Percentiles rank a stretch among this genome's conserved stretches.
Conservation (phyloP, 2,888 invertebrate genomes). For the Cantharis lateralis region DNA sequence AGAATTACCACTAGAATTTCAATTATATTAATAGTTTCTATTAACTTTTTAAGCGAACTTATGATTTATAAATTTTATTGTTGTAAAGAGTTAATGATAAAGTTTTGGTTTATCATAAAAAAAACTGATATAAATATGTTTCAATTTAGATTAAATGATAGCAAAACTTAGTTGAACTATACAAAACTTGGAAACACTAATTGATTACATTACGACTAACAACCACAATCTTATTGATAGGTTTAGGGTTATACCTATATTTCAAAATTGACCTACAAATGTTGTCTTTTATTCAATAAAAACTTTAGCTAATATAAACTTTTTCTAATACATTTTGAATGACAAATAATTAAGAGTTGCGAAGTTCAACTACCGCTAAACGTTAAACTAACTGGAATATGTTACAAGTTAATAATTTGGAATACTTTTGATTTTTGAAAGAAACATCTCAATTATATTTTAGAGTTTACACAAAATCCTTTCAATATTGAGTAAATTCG, state of each 20-base stretch:
- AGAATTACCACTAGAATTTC: not conserved
- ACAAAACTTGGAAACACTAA: constrained; percentile 3
- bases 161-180: not conserved
- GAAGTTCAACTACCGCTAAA: not conserved
- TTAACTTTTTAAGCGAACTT: not conserved
- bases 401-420: not conserved
- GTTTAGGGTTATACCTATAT: constrained; percentile 2
- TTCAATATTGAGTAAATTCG: too few species aligned
- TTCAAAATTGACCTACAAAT: constrained; percentile 1
- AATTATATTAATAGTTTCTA: not conserved
- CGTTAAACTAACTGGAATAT: not conserved
- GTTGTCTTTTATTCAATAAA: not conserved
- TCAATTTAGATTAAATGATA: constrained; percentile 1
- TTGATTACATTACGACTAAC: constrained; percentile 4
- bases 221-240: constrained; percentile 4
- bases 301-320: not conserved
- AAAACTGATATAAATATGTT: not conserved
- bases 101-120: not conserved
- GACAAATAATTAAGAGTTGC: not conserved
- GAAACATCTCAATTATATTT: not conserved
- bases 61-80: not conserved
- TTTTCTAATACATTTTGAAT: not conserved
- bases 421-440: not conserved
- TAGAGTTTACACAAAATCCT: not conserved
- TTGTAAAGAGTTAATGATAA: not conserved